Conservation (phyloP, 2,113 vertebrate species). For the Melanerpes aurifrons region DNA sequence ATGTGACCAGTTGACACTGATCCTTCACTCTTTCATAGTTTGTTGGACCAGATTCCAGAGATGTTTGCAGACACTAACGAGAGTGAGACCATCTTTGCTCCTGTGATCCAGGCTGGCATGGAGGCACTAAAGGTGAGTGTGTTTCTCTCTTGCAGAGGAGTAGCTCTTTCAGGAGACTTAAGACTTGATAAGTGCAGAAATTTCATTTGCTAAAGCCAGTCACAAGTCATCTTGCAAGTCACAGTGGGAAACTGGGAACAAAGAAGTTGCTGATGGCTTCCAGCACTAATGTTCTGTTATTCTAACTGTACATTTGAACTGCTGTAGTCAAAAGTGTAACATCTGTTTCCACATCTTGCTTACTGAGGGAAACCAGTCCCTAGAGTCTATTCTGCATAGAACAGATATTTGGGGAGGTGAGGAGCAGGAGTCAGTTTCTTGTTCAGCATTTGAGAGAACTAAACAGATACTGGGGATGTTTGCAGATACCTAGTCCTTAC, state of each 20-base stretch:
- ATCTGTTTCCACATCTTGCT: not conserved
- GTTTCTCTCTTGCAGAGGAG: not conserved
- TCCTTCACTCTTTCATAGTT: constrained; percentile 70
- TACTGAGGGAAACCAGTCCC: not conserved
- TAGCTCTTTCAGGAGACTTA: not conserved
- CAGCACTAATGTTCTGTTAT: not conserved
- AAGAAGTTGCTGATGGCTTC: not conserved
- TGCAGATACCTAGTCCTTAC: not conserved
- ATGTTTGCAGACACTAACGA: constrained; percentile 94
- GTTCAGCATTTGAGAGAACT: not conserved
- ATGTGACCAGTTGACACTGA: not conserved
- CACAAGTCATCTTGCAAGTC: not conserved
- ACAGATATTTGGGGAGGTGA: not conserved
- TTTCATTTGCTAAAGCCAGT: not conserved
- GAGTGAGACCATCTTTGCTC: constrained; percentile 93
- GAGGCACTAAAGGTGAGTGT: constrained; percentile 92
- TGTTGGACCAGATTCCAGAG: constrained; percentile 96
- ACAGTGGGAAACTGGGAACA: not conserved
- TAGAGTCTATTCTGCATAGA: not conserved
- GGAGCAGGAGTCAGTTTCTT: not conserved
- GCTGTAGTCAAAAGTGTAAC: not conserved
- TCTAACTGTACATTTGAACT: not conserved
- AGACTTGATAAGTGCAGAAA: not conserved
- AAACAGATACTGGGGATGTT: not conserved
- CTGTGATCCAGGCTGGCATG: constrained; percentile 92